Percentiles rank a stretch among this genome's conserved stretches.
These are phyloP conservation scores for Balanococcus diminutus DNA, from an alignment of 2,888 invertebrate genomes.

Conservation along the genomic window DNA sequence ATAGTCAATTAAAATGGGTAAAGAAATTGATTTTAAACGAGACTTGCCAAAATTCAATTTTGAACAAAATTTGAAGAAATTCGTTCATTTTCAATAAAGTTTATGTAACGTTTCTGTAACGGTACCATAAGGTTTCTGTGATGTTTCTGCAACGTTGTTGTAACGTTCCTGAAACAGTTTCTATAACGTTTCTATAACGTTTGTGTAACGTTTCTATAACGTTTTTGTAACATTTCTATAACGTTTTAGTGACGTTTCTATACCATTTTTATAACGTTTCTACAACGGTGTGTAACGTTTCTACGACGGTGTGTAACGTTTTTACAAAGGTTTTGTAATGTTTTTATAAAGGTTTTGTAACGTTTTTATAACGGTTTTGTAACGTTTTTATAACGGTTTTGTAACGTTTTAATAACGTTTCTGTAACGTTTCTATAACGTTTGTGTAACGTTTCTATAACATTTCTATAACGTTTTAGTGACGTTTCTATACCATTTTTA, in stretches of 20 bases:
- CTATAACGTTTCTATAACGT: neutral
- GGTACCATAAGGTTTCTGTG: neutral
- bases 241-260: too few relatives aligned
- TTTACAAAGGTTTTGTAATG: too few relatives aligned
- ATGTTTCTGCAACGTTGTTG: too few relatives aligned
- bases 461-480: too few relatives aligned
- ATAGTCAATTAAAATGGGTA: too few relatives aligned
- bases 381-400: neutral
- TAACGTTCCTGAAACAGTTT: neutral
- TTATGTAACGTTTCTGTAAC: neutral
- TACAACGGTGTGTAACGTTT: neutral
- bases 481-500: neutral
- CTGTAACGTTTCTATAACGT: neutral
- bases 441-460: neutral
- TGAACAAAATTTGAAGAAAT: too few relatives aligned
- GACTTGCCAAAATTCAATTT: too few relatives aligned
- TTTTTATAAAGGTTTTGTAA: neutral
- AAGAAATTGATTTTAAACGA: too few relatives aligned
- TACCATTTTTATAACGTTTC: neutral
- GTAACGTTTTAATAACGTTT: neutral
- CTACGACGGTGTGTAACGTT: too few relatives aligned
- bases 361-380: neutral
- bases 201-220: neutral
- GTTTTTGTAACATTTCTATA: too few relatives aligned
- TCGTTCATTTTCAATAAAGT: too few relatives aligned